Base-by-base conservation (phyloP, 2,113 vertebrate genomes). In the Miniopterus natalensis region DNA sequence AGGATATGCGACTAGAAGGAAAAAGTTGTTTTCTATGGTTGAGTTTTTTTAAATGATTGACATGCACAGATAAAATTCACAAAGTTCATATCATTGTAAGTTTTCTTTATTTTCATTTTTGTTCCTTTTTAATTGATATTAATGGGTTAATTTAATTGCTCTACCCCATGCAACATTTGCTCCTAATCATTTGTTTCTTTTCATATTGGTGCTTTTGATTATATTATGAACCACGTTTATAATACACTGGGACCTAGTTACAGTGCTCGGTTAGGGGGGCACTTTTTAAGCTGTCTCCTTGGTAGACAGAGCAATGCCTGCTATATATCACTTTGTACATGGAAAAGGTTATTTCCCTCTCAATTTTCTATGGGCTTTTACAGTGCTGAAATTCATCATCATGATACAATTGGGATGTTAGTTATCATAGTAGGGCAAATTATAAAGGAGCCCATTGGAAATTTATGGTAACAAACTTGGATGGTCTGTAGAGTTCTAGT, bases 331-430 rank as follows among this genome's bases (percentile, higher is more conserved):
- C 66, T 90, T 92, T 59, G 36, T 80, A 90, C 23, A 10, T n/a
- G 47, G 83, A 92, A 95, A 96, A 95, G 90, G 94, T 95, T 97
- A 96, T 95, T 96, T 97, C 90, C 94, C 68, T 88, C 68, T 96
- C 81, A 89, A n/a, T 94, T 95, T 94, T 89, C 94, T 94, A 0
- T 91, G 90, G 92, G 78, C 85, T 94, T 95, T 96, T 90, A 81
- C n/a, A 83, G 78, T 95, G 71, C 75, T 95, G 74, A 89, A 96
- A 95, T 92, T 94, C 70, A 96, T 90, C 91, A 88, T 63, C 12
- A 3, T n/a, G 81, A 78, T 96, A 92, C 61, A 88, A 49, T 66
- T 94, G 91, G 84, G 90, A 88, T 97, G 45, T 92, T 73, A 55
- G 57, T 68, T 92, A 90, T 49, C 1, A 57, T 65, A 90, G 88